Base-by-base conservation (phyloP, 2,888 invertebrate genomes). In the Latrodectus elegans region DNA sequence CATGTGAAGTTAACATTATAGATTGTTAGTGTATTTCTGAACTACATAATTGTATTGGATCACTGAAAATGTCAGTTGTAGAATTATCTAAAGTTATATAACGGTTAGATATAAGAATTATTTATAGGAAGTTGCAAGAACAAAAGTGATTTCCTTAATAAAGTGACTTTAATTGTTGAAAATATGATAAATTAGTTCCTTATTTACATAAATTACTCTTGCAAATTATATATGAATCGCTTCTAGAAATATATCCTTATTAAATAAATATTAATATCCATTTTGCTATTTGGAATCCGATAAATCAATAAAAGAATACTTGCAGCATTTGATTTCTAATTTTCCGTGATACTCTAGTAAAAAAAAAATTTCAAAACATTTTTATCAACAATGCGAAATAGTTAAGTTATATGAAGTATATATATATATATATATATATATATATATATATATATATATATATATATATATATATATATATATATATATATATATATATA, bases 41-140 rank as follows among this genome's bases (percentile, higher is more conserved):
- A 60, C 12, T 10, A 60, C 12, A 12, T n/a, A 60, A 15, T 11
- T 15, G 60, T n/a, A 12, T 60, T 60, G 4, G 10, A 12, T n/a
- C n/a, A 60, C 60, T 60, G 60, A 60, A 60, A 22, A 52, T 81
- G 74, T 74, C 22, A 67, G 51, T 65, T 67, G 74, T 74, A 81
- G 74, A n/a, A 14, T 53, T 81, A 73, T 60, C 26, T 9, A 73
- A 74, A 81, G 38, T 81, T 81, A 81, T 81, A 73, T 73, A 65
- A 67, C 73, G 81, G 73, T 81, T 81, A 81, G 73, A 52, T 64
- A 72, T 22, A 53, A 15, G 22, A 67, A 65, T 26, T n/a, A 38
- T 73, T 78, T 81, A 81, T 81, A 81, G 81, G 51, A 64, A 81
- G 81, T 79, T 79, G 55, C 11, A 71, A 55, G 38, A 71, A 71